A percentile compares a stretch with the other conserved stretches of the same genome.
Conservation (phyloP, 1,140 invertebrate species). For the Metopolophium dirhodum region DNA sequence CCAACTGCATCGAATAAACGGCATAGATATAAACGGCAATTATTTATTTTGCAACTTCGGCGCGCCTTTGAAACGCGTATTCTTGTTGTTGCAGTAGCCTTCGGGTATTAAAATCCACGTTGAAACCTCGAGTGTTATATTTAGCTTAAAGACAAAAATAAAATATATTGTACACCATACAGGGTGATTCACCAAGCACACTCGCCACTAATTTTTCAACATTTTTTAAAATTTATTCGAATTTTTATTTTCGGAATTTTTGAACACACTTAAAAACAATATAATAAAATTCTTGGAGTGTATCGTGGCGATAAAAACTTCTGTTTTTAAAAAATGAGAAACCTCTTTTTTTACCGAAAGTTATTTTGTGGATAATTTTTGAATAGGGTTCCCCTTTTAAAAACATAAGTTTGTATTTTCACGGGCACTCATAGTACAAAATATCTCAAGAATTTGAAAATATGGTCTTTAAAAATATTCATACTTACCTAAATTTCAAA, state of each 20-base stretch:
- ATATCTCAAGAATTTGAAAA: too few species aligned
- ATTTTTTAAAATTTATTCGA: too few species aligned
- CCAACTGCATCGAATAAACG: neutral
- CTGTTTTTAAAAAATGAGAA: too few species aligned
- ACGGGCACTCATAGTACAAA: too few species aligned
- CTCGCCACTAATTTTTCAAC: too few species aligned
- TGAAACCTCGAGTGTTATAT: neutral
- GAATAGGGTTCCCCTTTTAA: too few species aligned
- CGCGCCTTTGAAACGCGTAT: neutral
- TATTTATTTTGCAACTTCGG: neutral
- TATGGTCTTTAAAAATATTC: too few species aligned
- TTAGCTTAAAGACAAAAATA: neutral
- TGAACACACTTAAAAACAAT: neutral
- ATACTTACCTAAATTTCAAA: too few species aligned
- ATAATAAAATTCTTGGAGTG: neutral
- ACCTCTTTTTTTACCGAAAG: too few species aligned
- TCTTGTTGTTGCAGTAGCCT: neutral
- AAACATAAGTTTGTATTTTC: too few species aligned
- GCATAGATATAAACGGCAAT: neutral
- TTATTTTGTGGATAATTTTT: neutral
- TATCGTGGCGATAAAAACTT: too few species aligned
- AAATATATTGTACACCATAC: neutral
- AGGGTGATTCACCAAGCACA: neutral
- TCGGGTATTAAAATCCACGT: neutral
- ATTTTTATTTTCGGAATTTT: neutral